These are phyloP conservation scores for Drosophila nebulosa DNA, from an alignment of 1,140 invertebrate species.

Conservation along the genomic window DNA sequence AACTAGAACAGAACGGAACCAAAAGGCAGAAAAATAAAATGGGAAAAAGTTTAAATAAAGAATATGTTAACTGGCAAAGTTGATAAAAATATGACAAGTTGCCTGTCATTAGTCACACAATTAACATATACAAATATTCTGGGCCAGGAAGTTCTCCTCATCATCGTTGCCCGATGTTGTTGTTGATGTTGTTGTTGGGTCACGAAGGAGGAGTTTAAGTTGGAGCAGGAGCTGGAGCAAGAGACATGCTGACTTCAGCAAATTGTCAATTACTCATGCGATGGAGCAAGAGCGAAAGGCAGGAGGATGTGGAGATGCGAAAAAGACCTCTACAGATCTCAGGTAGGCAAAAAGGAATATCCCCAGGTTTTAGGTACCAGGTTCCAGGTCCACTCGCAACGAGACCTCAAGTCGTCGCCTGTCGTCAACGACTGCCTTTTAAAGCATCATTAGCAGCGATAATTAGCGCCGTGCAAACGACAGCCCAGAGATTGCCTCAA, in stretches of 20 bases:
- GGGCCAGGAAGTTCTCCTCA: conserved; percentile 10
- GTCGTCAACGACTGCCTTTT: conserved; percentile 77
- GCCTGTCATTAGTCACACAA: conserved; percentile 80
- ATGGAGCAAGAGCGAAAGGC: conserved; percentile 46
- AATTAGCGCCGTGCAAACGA: conserved; percentile 79
- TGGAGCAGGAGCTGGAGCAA: conserved; percentile 37
- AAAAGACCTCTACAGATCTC: background rate
- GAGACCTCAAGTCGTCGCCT: conserved; percentile 47
- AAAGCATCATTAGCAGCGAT: conserved; percentile 80
- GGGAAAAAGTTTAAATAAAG: conserved; percentile 21
- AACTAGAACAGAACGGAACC: conserved; percentile 47
- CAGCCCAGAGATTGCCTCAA: conserved; percentile 66
- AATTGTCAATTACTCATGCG: conserved; percentile 80
- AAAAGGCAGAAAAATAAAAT: background rate
- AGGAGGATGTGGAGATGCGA: background rate
- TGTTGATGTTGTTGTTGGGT: conserved; percentile 21
- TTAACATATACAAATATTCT: conserved; percentile 79
- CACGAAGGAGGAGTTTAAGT: conserved; percentile 28
- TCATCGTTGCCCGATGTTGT: background rate
- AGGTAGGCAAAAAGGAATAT: conserved; percentile 11
- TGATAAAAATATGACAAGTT: conserved; percentile 80
- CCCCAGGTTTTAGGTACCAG: conserved; percentile 12
- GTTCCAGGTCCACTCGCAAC: conserved; percentile 23
- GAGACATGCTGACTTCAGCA: conserved; percentile 77
- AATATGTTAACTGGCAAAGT: conserved; percentile 75